Conservation (phyloP, 2,797 vertebrate species). For the Champsocephalus gunnari region DNA sequence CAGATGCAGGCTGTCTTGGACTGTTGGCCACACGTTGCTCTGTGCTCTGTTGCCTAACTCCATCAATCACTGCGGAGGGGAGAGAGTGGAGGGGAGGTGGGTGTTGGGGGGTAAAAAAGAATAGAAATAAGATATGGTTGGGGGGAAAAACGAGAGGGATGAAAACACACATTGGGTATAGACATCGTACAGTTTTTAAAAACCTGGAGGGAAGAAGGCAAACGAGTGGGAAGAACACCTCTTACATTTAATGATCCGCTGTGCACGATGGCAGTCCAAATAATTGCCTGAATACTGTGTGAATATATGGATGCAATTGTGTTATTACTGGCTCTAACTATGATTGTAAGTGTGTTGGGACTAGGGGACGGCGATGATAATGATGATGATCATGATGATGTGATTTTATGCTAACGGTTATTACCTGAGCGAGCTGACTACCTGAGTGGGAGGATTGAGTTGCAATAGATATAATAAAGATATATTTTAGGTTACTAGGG, state of each 20-base stretch:
- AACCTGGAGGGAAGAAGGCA: constrained; percentile 64
- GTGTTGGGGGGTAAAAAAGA: constrained; percentile 54
- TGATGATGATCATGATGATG: constrained; percentile 75
- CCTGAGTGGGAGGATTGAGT: constrained; percentile 60
- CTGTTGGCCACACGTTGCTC: constrained; percentile 86
- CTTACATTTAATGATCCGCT: constrained; percentile 75
- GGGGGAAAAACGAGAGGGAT: constrained; percentile 64
- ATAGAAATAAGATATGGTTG: constrained; percentile 76
- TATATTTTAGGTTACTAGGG: constrained; percentile 6
- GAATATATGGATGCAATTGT: constrained; percentile 65
- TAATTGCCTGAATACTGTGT: constrained; percentile 62
- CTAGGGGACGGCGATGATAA: constrained; percentile 66
- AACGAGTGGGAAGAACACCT: constrained; percentile 63
- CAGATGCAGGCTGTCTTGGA: constrained; percentile 83
- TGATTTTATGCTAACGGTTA: constrained; percentile 77
- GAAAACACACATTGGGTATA: constrained; percentile 67
- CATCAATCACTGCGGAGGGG: constrained; percentile 85
- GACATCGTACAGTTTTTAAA: constrained; percentile 54
- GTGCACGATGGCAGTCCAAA: constrained; percentile 69
- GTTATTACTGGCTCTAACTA: constrained; percentile 64
- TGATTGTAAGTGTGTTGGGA: constrained; percentile 70
- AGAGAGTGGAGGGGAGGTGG: constrained; percentile 37
- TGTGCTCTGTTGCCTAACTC: constrained; percentile 85
- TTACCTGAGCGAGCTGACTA: constrained; percentile 72
- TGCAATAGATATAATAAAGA: constrained; percentile 36